Conservation (phyloP, 2,888 invertebrate species). For the Cactoblastis cactorum region DNA sequence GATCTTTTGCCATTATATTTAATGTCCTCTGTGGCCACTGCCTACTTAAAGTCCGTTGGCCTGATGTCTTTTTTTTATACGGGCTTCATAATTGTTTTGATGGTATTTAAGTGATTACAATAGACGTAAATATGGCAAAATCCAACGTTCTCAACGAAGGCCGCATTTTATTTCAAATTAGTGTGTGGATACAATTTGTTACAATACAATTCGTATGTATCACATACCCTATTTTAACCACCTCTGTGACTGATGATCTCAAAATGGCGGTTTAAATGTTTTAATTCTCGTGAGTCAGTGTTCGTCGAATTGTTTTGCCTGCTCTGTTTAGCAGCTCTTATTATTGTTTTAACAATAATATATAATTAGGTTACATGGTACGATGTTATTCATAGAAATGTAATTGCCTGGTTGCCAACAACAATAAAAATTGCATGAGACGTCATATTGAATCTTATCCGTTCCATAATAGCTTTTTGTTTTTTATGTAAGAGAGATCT, state of each 20-base stretch:
- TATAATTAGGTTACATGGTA: not conserved
- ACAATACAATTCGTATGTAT: not conserved
- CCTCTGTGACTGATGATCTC: slow-evolving; percentile 1
- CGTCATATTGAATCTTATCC: no score
- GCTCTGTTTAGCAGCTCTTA: not conserved
- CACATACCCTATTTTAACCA: not conserved
- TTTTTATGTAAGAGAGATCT: no score
- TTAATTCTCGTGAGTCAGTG: not conserved
- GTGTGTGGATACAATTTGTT: not conserved
- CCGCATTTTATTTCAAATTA: not conserved
- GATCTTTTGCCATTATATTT: not conserved
- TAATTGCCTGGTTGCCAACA: not conserved
- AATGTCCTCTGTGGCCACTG: not conserved
- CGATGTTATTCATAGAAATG: not conserved
- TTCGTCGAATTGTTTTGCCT: slow-evolving; percentile 2
- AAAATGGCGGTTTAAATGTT: not conserved
- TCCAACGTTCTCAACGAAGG: not conserved
- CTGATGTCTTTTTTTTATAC: not conserved
- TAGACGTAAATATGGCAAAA: not conserved
- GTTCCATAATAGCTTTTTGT: no score
- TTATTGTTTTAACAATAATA: not conserved
- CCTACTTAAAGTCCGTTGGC: not conserved
- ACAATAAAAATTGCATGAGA: no score
- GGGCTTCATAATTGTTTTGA: not conserved
- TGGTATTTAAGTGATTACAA: not conserved